Evolutionary conservation across 2,113 vertebrate genomes (phyloP).

Genomic region (Sclerurus mexicanus): DNA sequence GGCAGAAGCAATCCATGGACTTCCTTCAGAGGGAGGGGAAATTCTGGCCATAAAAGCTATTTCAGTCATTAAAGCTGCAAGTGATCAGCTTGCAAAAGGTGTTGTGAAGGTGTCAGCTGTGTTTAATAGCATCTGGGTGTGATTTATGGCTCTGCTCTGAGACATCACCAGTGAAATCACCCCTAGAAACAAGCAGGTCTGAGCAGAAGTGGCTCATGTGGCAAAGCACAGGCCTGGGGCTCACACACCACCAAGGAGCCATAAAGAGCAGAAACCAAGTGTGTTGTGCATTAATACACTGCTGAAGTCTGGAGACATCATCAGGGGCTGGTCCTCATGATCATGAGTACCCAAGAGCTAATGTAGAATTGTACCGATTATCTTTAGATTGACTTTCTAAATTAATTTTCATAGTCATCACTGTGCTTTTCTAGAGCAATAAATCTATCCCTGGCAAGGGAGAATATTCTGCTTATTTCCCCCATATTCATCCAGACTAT

Average conservation of each 20-base stretch:
- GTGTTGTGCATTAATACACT: background rate
- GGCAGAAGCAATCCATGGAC: background rate
- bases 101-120: background rate
- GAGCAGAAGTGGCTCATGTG: background rate
- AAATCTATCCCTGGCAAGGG: background rate
- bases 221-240: background rate
- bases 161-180: background rate
- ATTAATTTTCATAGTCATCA: background rate
- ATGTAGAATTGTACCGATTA: background rate
- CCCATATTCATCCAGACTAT: accelerated
- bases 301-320: background rate
- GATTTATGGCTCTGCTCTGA: background rate
- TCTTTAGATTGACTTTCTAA: background rate
- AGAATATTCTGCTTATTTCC: background rate
- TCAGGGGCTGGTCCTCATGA: background rate
- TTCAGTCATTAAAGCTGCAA: background rate
- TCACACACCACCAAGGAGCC: background rate
- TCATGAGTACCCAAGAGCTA: background rate
- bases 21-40: background rate
- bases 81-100: background rate
- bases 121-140: background rate
- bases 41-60: background rate
- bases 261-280: background rate
- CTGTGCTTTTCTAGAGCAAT: background rate
- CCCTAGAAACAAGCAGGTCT: background rate